phyloP scores from a whole-genome alignment of 92 coral and sea anemone genomes.

The Porites cylindrica region DNA sequence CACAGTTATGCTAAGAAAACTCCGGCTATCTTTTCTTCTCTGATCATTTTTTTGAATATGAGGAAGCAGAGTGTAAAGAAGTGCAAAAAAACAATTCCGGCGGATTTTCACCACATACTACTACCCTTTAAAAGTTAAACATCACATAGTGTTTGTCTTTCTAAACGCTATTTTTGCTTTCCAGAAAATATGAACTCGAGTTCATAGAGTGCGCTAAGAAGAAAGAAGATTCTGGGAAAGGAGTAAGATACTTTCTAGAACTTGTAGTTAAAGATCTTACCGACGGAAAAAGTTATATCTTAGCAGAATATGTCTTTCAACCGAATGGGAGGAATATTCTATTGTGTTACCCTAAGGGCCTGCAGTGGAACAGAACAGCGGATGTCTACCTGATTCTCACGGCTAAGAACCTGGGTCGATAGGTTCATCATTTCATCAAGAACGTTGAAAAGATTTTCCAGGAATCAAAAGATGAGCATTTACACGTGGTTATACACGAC shows the following conservation, averaged over 20 bases:
- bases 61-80: too few relatives aligned
- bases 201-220: conserved; percentile 75
- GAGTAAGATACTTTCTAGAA: conserved; percentile 74
- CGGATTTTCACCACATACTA: too few relatives aligned
- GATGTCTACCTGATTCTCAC: conserved; percentile 40
- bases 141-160: neutral
- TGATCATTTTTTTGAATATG: too few relatives aligned
- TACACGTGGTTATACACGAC: neutral
- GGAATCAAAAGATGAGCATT: conserved; percentile 58
- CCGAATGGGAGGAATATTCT: conserved; percentile 1
- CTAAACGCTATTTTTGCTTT: neutral
- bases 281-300: conserved; percentile 33
- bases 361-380: conserved; percentile 83
- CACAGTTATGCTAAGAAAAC: too few relatives aligned
- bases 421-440: too few relatives aligned
- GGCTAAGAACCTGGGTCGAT: too few relatives aligned
- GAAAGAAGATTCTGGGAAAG: conserved; percentile 66
- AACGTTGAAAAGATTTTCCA: neutral
- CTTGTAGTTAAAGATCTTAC: conserved; percentile 63
- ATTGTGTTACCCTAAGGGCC: conserved; percentile 59
- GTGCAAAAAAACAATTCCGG: too few relatives aligned
- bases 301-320: conserved; percentile 81
- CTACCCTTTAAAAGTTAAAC: neutral
- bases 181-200: conserved; percentile 65
- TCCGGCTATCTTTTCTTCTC: too few relatives aligned